Conservation (phyloP, 2,797 vertebrate genomes). For the Coluber constrictor region DNA sequence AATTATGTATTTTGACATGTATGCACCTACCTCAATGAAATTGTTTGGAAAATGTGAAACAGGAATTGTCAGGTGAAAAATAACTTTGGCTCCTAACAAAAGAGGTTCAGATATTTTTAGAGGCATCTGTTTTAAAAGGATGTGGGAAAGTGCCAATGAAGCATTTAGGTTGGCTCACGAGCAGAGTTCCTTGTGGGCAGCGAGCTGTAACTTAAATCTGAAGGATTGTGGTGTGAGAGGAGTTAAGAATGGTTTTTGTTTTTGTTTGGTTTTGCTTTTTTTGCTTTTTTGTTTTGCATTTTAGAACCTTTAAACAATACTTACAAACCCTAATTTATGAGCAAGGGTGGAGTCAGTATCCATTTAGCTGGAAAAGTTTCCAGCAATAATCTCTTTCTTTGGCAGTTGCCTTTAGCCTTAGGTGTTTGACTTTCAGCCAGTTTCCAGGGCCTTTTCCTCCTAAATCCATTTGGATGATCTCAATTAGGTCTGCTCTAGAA, state of each 20-base stretch:
- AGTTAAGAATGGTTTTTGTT: not conserved
- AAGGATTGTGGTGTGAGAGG: not conserved
- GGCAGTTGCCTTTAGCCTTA: conserved; percentile 34
- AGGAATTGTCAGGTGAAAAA: not conserved
- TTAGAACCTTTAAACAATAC: not conserved
- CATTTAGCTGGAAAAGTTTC: conserved; percentile 23
- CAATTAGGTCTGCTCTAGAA: not conserved
- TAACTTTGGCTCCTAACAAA: not conserved
- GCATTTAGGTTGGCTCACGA: not conserved
- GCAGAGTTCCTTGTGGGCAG: not conserved
- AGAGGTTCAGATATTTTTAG: not conserved
- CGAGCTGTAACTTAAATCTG: not conserved
- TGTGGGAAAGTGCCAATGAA: not conserved
- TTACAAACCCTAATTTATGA: conserved; percentile 35
- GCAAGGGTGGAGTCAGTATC: conserved; percentile 34
- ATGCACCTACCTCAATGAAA: not conserved
- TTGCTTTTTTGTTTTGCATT: not conserved
- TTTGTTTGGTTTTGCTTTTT: not conserved
- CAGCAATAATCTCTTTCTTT: conserved; percentile 46
- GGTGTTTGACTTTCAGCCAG: conserved; percentile 41
- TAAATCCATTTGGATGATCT: not conserved
- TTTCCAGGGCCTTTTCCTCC: not conserved
- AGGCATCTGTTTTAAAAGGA: not conserved
- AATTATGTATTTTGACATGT: not conserved
- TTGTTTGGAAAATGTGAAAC: not conserved